A percentile compares a stretch with the other conserved stretches of the same genome.
Conservation (phyloP, 2,113 vertebrate species). For the Pterocles orientalis region DNA sequence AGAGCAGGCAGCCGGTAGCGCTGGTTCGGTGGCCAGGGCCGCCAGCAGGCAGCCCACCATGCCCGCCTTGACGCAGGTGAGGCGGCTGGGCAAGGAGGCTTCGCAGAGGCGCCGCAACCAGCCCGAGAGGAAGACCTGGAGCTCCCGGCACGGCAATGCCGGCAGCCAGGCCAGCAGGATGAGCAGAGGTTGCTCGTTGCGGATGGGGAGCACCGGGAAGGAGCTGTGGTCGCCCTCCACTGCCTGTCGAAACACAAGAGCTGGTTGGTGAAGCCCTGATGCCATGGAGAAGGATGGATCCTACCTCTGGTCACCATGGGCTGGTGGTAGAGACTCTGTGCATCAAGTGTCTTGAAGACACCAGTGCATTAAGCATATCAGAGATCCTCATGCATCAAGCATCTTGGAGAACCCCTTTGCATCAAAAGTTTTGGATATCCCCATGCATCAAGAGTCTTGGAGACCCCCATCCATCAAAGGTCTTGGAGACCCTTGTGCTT, state of each 20-base stretch:
- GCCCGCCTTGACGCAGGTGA: slow-evolving; percentile 89
- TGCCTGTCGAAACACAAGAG: slow-evolving; percentile 71
- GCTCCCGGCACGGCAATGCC: slow-evolving; percentile 77
- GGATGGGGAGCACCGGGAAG: slow-evolving; percentile 77
- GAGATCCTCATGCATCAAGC: not conserved
- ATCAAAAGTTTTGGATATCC: accelerated
- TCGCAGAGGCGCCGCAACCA: slow-evolving; percentile 86
- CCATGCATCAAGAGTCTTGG: accelerated
- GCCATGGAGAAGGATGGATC: not conserved
- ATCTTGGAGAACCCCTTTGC: not conserved
- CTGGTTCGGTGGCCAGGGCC: slow-evolving; percentile 73
- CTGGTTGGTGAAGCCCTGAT: not conserved
- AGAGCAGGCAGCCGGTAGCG: slow-evolving; percentile 80
- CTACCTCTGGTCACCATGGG: accelerated
- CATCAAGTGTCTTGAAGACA: not conserved
- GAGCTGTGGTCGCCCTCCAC: slow-evolving; percentile 87
- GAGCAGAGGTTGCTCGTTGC: slow-evolving; percentile 91
- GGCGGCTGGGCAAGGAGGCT: slow-evolving; percentile 85
- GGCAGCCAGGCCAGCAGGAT: slow-evolving; percentile 92
- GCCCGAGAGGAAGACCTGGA: slow-evolving; percentile 86
- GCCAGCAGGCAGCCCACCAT: slow-evolving; percentile 85
- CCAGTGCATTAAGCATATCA: not conserved
- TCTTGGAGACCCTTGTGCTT: not conserved
- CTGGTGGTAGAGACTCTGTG: not conserved
- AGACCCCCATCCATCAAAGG: accelerated